phyloP scores from a whole-genome alignment of 2,888 invertebrate species.

The Uropetala carovei region DNA sequence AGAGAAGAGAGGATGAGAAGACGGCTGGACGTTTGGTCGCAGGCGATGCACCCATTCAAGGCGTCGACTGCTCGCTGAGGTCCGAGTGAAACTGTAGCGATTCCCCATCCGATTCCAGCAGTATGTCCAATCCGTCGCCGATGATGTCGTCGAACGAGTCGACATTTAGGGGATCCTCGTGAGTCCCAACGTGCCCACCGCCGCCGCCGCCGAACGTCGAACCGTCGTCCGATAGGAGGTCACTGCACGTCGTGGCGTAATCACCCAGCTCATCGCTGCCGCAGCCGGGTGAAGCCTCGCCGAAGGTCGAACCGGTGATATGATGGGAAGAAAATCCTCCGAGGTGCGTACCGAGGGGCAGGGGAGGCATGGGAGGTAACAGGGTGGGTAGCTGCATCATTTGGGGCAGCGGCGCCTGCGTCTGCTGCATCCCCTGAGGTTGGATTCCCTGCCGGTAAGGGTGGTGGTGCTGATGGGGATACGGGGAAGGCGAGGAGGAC shows the following conservation, averaged over 20 bases:
- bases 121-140: conserved; percentile 74
- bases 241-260: conserved; percentile 69
- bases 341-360: conserved; percentile 60
- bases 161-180: conserved; percentile 70
- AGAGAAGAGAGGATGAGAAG: not conserved
- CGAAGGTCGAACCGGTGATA: conserved; percentile 60
- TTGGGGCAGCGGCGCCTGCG: conserved; percentile 45
- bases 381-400: conserved; percentile 57
- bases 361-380: conserved; percentile 58
- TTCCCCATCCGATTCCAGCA: conserved; percentile 80
- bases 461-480: conserved; percentile 44
- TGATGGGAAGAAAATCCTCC: conserved; percentile 34
- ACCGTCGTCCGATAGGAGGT: conserved; percentile 72
- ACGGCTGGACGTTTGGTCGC: not conserved
- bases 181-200: not conserved
- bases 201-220: conserved; percentile 70
- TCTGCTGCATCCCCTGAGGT: conserved; percentile 13
- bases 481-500: conserved; percentile 18
- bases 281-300: conserved; percentile 60
- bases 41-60: conserved; percentile 40
- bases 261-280: conserved; percentile 70
- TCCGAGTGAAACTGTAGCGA: conserved; percentile 74
- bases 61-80: conserved; percentile 69
- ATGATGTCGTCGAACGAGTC: conserved; percentile 71
- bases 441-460: conserved; percentile 49